Conservation (phyloP, 2,797 vertebrate species). For the Tinamus major region DNA sequence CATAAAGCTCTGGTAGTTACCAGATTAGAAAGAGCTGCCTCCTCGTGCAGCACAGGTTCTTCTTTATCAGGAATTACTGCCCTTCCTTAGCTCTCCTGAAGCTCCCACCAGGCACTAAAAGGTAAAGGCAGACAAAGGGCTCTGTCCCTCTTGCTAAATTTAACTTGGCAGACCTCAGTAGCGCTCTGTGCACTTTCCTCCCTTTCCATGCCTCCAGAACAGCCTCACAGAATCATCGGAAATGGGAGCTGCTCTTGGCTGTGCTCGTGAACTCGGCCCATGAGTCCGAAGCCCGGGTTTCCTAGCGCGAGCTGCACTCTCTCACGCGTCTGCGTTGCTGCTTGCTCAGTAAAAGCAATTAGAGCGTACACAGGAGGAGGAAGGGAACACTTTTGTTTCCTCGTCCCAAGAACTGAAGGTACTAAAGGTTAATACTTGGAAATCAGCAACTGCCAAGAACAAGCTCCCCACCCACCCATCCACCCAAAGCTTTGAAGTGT, state of each 20-base stretch:
- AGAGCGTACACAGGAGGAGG: background rate
- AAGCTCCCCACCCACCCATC: conserved; percentile 61
- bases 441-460: conserved; percentile 71
- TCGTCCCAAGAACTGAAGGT: conserved; percentile 21
- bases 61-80: background rate
- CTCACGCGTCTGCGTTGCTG: background rate
- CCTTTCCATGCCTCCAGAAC: background rate
- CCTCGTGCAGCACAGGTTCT: accelerated
- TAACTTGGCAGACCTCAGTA: background rate
- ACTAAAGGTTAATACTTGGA: conserved; percentile 67
- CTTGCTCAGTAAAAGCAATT: background rate
- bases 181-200: background rate
- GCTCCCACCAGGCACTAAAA: conserved; percentile 14
- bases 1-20: background rate
- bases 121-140: conserved; percentile 16
- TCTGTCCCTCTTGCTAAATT: conserved; percentile 22
- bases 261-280: background rate
- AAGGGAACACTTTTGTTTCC: conserved; percentile 62
- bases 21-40: background rate
- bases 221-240: background rate
- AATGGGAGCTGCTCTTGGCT: background rate
- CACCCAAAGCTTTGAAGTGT: conserved; percentile 63
- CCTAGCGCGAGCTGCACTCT: accelerated
- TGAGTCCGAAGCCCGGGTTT: background rate
- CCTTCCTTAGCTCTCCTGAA: background rate